A percentile compares a stretch with the other conserved stretches of the same genome.
Conservation (phyloP, 1,140 invertebrate genomes). For the Pachyrhynchus sulphureomaculatus region DNA sequence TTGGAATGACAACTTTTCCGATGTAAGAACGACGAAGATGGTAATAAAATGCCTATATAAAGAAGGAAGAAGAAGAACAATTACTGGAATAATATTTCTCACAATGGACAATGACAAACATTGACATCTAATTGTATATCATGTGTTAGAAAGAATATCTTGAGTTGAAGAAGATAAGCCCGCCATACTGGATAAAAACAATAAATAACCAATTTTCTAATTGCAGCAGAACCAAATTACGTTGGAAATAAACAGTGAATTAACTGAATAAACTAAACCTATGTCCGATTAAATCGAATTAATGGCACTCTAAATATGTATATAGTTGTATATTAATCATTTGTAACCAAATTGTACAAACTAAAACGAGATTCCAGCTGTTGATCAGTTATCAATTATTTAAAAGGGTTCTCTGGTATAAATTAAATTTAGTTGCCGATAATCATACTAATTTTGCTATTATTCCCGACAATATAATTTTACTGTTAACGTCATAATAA, state of each 20-base stretch:
- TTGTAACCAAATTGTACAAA: conserved; percentile 15
- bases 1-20: too few species aligned
- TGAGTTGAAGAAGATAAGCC: too few species aligned
- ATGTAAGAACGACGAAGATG: too few species aligned
- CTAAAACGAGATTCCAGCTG: conserved; percentile 16
- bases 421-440: conserved; percentile 4
- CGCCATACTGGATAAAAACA: too few species aligned
- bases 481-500: conserved; percentile 13
- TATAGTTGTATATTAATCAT: conserved; percentile 12
- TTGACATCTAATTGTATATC: too few species aligned
- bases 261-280: conserved; percentile 10
- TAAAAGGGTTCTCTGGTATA: conserved; percentile 17
- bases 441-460: conserved; percentile 5
- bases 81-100: too few species aligned
- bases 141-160: too few species aligned
- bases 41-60: too few species aligned
- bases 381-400: conserved; percentile 17
- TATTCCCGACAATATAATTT: conserved; percentile 4
- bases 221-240: background rate
- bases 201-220: background rate
- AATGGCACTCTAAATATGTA: conserved; percentile 18
- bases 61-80: too few species aligned
- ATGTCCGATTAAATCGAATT: conserved; percentile 11
- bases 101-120: too few species aligned
- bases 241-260: conserved; percentile 1